Evolutionary conservation across 2,888 invertebrate species (phyloP).

Genomic region (Peribatodes rhomboidaria): DNA sequence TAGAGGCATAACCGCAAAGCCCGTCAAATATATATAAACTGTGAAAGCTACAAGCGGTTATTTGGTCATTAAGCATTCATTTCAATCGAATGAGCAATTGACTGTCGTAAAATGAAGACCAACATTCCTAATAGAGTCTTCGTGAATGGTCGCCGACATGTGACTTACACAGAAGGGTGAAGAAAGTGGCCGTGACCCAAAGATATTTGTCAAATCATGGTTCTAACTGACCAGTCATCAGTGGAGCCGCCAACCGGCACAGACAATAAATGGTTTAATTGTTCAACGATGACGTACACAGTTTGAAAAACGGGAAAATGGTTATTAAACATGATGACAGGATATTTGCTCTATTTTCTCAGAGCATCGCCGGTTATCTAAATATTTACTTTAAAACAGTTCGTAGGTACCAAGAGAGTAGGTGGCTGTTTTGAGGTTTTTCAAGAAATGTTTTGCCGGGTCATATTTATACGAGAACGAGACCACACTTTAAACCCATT

Average conservation of each 20-base stretch:
- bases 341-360: conserved; percentile 12
- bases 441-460: too few relatives aligned
- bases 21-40: conserved; percentile 2
- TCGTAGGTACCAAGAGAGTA: too few relatives aligned
- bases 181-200: conserved; percentile 65
- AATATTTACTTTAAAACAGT: background rate
- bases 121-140: conserved; percentile 22
- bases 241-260: conserved; percentile 47
- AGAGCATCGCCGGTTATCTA: too few relatives aligned
- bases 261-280: conserved; percentile 54
- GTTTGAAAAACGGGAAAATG: conserved; percentile 44
- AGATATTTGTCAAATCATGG: conserved; percentile 71
- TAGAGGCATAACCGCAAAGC: conserved; percentile 1
- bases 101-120: conserved; percentile 11
- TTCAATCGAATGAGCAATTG: conserved; percentile 12
- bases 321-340: conserved; percentile 41
- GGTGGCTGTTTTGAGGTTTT: too few relatives aligned
- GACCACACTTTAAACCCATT: too few relatives aligned
- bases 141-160: conserved; percentile 19
- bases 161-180: conserved; percentile 34
- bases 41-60: conserved; percentile 21
- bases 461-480: too few relatives aligned
- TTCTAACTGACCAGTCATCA: conserved; percentile 63
- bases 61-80: conserved; percentile 4
- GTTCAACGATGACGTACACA: conserved; percentile 44